A percentile compares a stretch with the other conserved stretches of the same genome.
Evolutionary conservation across 2,113 vertebrate genomes (phyloP).

Genomic region (Boleophthalmus pectinirostris): DNA sequence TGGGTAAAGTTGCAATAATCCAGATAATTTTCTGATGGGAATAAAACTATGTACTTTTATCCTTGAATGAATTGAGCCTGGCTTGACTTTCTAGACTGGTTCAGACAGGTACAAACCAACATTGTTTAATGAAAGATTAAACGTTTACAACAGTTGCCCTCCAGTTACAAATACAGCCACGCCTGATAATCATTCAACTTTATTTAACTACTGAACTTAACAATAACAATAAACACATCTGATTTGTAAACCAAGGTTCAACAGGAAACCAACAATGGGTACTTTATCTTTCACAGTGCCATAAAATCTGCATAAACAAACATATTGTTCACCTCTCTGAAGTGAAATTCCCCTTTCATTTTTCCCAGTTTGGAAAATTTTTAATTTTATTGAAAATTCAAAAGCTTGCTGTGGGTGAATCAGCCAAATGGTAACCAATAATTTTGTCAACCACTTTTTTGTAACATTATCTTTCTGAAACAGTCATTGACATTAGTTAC

Average conservation of each 20-base stretch:
- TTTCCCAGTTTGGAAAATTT: too few relatives aligned
- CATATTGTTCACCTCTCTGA: too few relatives aligned
- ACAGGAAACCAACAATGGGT: background rate
- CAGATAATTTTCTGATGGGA: too few relatives aligned
- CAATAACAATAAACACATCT: background rate
- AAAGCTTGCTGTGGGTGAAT: too few relatives aligned
- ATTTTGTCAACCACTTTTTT: too few relatives aligned
- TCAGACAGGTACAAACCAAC: conserved; percentile 1
- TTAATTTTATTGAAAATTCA: too few relatives aligned
- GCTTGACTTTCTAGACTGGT: conserved; percentile 1
- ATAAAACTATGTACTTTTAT: background rate
- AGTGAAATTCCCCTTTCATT: too few relatives aligned
- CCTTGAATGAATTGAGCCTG: background rate
- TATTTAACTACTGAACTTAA: background rate
- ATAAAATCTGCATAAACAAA: too few relatives aligned
- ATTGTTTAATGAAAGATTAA: conserved; percentile 28
- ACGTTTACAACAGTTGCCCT: conserved; percentile 30
- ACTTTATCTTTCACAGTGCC: background rate
- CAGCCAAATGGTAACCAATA: too few relatives aligned
- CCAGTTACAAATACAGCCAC: conserved; percentile 20
- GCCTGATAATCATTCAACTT: background rate
- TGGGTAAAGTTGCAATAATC: too few relatives aligned
- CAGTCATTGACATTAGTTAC: too few relatives aligned
- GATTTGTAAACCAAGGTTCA: conserved; percentile 30
- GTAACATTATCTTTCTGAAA: too few relatives aligned